These are phyloP conservation scores for Doryteuthis pealeii DNA, from an alignment of 1,140 invertebrate genomes.

Conservation along the genomic window DNA sequence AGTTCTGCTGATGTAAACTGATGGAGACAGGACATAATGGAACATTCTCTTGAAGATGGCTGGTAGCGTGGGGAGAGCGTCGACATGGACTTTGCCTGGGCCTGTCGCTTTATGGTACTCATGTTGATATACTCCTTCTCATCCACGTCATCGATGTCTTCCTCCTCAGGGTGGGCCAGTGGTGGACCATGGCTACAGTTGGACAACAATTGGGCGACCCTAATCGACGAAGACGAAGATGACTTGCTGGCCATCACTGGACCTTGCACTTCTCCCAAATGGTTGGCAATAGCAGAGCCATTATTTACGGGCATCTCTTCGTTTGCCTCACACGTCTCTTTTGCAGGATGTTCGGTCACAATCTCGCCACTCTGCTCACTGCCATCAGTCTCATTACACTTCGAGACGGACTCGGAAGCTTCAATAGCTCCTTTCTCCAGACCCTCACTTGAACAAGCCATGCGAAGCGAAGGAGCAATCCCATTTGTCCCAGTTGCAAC, in stretches of 20 bases:
- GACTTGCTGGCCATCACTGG: neutral
- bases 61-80: conserved; percentile 66
- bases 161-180: conserved; percentile 2
- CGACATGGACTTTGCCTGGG: conserved; percentile 39
- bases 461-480: too few species aligned
- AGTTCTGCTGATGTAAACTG: conserved; percentile 89
- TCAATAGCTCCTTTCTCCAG: conserved; percentile 8
- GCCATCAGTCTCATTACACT: neutral
- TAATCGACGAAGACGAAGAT: neutral
- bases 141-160: neutral
- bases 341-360: neutral
- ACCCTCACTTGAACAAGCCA: neutral
- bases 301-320: neutral
- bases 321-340: neutral
- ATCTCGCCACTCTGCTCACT: neutral
- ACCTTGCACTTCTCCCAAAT: neutral
- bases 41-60: conserved; percentile 75
- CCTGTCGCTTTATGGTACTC: conserved; percentile 19
- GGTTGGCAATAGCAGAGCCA: neutral
- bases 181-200: neutral
- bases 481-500: too few species aligned
- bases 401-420: neutral
- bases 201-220: neutral
- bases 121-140: conserved; percentile 4
- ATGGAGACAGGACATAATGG: conserved; percentile 78